phyloP scores from a whole-genome alignment of 2,113 vertebrate genomes.

The Odontophorus gujanensis region DNA sequence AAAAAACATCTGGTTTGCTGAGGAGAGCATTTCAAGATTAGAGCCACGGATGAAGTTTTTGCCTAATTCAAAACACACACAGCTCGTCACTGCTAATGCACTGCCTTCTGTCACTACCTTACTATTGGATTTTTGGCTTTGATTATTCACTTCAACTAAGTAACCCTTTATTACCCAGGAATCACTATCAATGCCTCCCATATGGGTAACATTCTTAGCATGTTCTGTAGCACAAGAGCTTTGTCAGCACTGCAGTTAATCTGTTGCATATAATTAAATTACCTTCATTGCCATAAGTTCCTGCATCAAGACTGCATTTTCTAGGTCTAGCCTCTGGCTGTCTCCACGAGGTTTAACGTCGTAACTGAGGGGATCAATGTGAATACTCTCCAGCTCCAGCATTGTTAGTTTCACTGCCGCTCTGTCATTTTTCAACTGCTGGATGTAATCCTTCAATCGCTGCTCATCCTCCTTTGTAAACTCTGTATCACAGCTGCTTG shows the following conservation, averaged over 20 bases:
- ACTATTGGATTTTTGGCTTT: background rate
- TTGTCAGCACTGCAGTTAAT: background rate
- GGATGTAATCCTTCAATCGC: slow-evolving; percentile 87
- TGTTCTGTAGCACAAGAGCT: background rate
- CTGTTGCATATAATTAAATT: background rate
- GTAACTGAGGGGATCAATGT: slow-evolving; percentile 87
- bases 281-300: slow-evolving; percentile 96
- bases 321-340: slow-evolving; percentile 87
- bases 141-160: background rate
- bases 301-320: slow-evolving; percentile 91
- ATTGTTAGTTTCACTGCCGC: slow-evolving; percentile 89
- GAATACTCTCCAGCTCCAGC: slow-evolving; percentile 89
- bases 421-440: slow-evolving; percentile 88
- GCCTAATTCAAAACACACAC: background rate
- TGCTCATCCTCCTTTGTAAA: slow-evolving; percentile 91
- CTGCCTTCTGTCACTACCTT: background rate
- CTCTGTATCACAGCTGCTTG: slow-evolving; percentile 89
- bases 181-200: background rate
- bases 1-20: slow-evolving; percentile 7
- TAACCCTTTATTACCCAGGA: background rate
- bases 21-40: background rate
- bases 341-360: slow-evolving; percentile 87
- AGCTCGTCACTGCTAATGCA: background rate
- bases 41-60: background rate
- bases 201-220: background rate